phyloP scores from a whole-genome alignment of 1,140 invertebrate species.

The Nixonia krombeini region DNA sequence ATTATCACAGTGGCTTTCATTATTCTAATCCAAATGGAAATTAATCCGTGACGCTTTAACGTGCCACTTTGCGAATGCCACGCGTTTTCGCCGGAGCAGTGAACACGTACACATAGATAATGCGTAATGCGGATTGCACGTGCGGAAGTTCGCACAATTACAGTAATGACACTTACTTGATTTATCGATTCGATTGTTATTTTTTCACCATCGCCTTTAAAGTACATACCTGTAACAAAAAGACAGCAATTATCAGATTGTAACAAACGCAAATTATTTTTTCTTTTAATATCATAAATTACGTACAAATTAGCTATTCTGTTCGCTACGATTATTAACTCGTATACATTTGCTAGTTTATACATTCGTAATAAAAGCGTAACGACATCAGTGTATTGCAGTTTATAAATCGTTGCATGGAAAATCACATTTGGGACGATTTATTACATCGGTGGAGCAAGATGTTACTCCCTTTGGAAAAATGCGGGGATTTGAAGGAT shows the following conservation, averaged over 20 bases:
- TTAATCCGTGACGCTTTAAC: slow-evolving; percentile 12
- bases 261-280: too few species aligned
- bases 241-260: background rate
- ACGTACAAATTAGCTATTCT: background rate
- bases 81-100: background rate
- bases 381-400: too few species aligned
- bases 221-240: slow-evolving; percentile 6
- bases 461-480: too few species aligned
- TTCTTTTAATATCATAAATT: background rate
- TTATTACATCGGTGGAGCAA: too few species aligned
- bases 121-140: background rate
- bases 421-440: too few species aligned
- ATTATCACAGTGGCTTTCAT: background rate
- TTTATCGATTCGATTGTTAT: background rate
- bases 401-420: too few species aligned
- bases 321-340: too few species aligned
- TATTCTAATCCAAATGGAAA: background rate
- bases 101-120: slow-evolving; percentile 3
- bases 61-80: slow-evolving; percentile 3
- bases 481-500: background rate
- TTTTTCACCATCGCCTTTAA: background rate
- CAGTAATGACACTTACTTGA: background rate
- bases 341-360: too few species aligned
- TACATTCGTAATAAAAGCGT: too few species aligned
- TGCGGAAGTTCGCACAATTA: background rate